Evolutionary conservation across 2,888 invertebrate species (phyloP).

Genomic region (Xestia ashworthii): DNA sequence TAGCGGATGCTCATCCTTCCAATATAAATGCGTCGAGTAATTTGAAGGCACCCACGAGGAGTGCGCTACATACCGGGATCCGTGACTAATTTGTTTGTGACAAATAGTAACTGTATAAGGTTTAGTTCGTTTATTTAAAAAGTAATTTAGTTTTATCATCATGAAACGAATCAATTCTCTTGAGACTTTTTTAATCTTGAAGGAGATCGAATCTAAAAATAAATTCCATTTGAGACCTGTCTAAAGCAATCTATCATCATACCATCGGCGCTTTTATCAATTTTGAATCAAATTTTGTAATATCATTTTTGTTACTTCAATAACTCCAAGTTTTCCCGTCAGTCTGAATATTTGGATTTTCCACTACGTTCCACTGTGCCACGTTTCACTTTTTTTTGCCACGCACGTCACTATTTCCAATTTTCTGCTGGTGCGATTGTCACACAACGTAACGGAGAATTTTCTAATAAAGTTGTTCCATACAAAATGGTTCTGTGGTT

Average conservation of each 20-base stretch:
- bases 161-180: background rate
- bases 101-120: background rate
- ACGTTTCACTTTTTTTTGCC: slow-evolving; percentile 65
- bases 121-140: background rate
- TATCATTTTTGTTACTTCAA: slow-evolving; percentile 13
- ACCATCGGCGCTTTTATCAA: background rate
- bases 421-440: slow-evolving; percentile 69
- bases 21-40: slow-evolving; percentile 41
- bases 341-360: slow-evolving; percentile 38
- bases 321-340: slow-evolving; percentile 9
- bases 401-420: slow-evolving; percentile 72
- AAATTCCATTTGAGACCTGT: background rate
- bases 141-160: background rate
- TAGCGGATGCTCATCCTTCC: slow-evolving; percentile 52
- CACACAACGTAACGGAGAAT: slow-evolving; percentile 62
- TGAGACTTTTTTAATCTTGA: background rate
- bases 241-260: background rate
- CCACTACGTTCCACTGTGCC: slow-evolving; percentile 11
- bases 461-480: slow-evolving; percentile 70
- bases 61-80: slow-evolving; percentile 16
- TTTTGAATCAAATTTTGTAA: slow-evolving; percentile 7
- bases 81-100: slow-evolving; percentile 32
- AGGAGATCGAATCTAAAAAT: background rate
- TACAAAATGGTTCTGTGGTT: slow-evolving; percentile 63
- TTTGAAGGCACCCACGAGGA: slow-evolving; percentile 51